Evolutionary conservation across 2,797 vertebrate genomes (phyloP).

Genomic region (Apogon hyalosoma): DNA sequence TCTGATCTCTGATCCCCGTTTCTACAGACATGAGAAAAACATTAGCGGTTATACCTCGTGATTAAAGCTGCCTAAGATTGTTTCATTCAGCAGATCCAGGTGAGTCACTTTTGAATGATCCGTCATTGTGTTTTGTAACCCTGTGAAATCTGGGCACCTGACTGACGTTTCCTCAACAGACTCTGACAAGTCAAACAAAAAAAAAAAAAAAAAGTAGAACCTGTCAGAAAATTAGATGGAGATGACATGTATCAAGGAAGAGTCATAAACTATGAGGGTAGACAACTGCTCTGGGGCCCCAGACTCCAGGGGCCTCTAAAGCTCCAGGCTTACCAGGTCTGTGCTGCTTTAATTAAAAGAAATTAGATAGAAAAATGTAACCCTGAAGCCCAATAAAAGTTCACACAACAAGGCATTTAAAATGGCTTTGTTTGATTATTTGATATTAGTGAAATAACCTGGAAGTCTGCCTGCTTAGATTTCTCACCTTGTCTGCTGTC

Average conservation of each 20-base stretch:
- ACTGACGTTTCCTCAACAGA: conserved; percentile 15
- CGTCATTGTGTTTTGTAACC: conserved; percentile 12
- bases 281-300: background rate
- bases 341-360: conserved; percentile 8
- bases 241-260: conserved; percentile 1
- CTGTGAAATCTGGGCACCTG: conserved; percentile 8
- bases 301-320: conserved; percentile 6
- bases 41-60: conserved; percentile 59
- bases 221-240: background rate
- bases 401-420: conserved; percentile 18
- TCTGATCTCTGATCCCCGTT: conserved; percentile 70
- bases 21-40: conserved; percentile 64
- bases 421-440: conserved; percentile 1
- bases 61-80: conserved; percentile 49
- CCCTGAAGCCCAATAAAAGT: conserved; percentile 8
- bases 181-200: background rate
- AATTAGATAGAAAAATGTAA: conserved; percentile 11
- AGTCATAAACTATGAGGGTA: conserved; percentile 5
- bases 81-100: conserved; percentile 28
- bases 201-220: background rate
- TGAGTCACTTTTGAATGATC: conserved; percentile 23
- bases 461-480: background rate
- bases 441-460: conserved; percentile 7
- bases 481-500: background rate
- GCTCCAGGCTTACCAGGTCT: background rate